Base-by-base conservation (phyloP, 2,888 invertebrate genomes). In the Volucella bombylans region DNA sequence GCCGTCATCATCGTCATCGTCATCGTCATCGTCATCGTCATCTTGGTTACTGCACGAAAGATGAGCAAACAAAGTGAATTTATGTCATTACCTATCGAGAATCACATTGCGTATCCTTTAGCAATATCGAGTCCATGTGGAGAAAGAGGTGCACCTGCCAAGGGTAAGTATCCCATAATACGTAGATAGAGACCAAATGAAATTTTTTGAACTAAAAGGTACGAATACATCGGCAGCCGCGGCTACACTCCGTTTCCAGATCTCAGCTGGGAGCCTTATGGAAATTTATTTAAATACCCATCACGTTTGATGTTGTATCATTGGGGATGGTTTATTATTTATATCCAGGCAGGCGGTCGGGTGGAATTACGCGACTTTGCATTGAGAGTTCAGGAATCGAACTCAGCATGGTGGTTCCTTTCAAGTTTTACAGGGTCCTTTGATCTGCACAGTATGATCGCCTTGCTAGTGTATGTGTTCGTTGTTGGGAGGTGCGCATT, bases 231-330 rank as follows among this genome's bases (percentile, higher is more conserved):
- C 68, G 78, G 54, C 73, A 59, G 50, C 39, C 62, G 61, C 71
- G 73, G 73, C 80, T 57, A 64, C 65, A 77, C 76, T 77, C 6
- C 61, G 81, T 74, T 65, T 61, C 54, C 69, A 71, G 45, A 69
- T 71, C 85, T 76, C 85, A 81, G 85, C 85, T 85, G 85, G 85
- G 62, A 85, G 85, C 76, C 85, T 85, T 85, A 81, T 81, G 85
- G 81, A 85, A 85, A 85, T 85, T 85, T 85, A 85, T 85, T 85
- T 85, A 80, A 85, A 85, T 85, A 85, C 85, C 85, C 80, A 80
- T 85, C 80, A 80, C 85, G 80, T 85, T 85, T 85, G 85, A 85
- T 85, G 85, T 81, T 85, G 76, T 76, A 80, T 77, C 80, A 77
- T 85, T 85, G 76, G 85, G 31, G 77, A 80, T 85, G 85, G 85